phyloP scores from a whole-genome alignment of 2,888 invertebrate species.

The Aspidiotus rigidus region DNA sequence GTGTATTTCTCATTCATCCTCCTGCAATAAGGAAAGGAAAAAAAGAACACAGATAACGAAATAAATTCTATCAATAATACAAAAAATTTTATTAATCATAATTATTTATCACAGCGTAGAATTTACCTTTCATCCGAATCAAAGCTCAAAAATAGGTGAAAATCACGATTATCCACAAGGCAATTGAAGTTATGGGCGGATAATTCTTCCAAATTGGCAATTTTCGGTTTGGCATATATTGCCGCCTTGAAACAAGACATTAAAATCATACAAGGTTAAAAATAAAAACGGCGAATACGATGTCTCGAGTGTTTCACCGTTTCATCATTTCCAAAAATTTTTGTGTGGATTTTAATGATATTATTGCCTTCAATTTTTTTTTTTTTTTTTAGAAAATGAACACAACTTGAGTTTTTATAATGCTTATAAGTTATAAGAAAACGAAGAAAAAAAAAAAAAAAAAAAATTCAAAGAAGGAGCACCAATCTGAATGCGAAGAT shows the following conservation, averaged over 20 bases:
- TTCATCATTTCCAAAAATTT: too few species aligned
- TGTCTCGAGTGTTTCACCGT: not conserved
- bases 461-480: too few species aligned
- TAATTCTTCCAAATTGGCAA: constrained; percentile 23
- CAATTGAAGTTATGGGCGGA: constrained; percentile 20
- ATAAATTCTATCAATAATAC: too few species aligned
- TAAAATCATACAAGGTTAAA: not conserved
- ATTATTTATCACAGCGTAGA: not conserved
- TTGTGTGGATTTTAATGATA: too few species aligned
- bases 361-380: too few species aligned
- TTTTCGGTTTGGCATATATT: constrained; percentile 15
- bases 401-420: too few species aligned
- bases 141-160: constrained; percentile 25
- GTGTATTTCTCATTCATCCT: constrained; percentile 22
- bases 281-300: not conserved
- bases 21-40: constrained; percentile 1
- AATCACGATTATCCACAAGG: constrained; percentile 28
- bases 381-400: too few species aligned
- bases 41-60: not conserved
- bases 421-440: too few species aligned
- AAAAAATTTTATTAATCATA: too few species aligned
- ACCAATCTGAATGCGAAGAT: too few species aligned
- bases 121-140: constrained; percentile 20
- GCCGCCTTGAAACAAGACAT: not conserved
- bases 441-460: too few species aligned